phyloP scores from a whole-genome alignment of 2,113 vertebrate species.

The Bettongia penicillata region DNA sequence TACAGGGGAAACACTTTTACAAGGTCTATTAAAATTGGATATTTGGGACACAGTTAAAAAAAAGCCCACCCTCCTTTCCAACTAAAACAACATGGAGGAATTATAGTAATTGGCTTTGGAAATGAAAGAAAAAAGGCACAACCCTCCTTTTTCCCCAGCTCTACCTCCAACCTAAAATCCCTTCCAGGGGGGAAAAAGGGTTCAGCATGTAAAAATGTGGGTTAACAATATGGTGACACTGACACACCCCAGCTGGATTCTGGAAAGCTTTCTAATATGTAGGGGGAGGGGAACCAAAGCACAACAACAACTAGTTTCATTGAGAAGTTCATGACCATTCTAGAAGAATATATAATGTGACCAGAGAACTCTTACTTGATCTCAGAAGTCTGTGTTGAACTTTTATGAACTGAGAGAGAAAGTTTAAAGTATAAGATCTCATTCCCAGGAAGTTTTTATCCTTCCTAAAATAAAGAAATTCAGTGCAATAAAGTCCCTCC shows the following conservation, averaged over 20 bases:
- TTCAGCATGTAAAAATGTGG: neutral
- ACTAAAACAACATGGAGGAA: slow-evolving; percentile 5
- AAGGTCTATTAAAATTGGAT: slow-evolving; percentile 3
- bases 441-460: neutral
- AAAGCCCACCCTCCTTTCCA: neutral
- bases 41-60: neutral
- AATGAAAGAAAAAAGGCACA: slow-evolving; percentile 3
- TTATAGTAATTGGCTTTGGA: slow-evolving; percentile 18
- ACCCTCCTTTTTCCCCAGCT: neutral
- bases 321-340: neutral
- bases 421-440: neutral
- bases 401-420: neutral
- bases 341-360: neutral
- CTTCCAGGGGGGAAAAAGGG: neutral
- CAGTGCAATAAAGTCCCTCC: neutral
- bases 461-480: neutral
- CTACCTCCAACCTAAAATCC: neutral
- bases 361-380: neutral
- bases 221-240: slow-evolving; percentile 4
- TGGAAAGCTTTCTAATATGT: neutral
- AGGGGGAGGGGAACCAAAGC: neutral
- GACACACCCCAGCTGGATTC: neutral
- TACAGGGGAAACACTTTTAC: slow-evolving; percentile 13
- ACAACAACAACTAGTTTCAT: neutral
- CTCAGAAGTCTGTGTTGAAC: neutral